Percentiles rank a stretch among this genome's conserved stretches.
Evolutionary conservation across 2,797 vertebrate species (phyloP).

Genomic region (Telmatherina bonti): DNA sequence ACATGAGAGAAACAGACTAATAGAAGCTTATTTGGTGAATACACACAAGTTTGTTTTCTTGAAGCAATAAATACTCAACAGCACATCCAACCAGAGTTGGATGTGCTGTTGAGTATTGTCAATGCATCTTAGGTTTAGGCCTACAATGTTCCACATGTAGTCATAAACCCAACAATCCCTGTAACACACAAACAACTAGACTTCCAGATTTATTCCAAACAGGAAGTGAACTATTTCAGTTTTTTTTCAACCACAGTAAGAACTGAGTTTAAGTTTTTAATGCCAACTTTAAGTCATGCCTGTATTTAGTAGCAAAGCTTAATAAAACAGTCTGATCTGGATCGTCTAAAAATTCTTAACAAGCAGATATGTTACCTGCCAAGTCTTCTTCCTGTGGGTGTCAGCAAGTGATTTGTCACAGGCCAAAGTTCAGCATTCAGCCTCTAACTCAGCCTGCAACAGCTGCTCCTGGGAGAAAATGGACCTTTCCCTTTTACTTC

Average conservation of each 20-base stretch:
- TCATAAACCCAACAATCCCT: conserved; percentile 6
- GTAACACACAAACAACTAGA: background rate
- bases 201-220: background rate
- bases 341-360: background rate
- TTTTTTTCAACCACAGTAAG: background rate
- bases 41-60: too few species aligned
- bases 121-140: too few species aligned
- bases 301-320: background rate
- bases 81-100: background rate
- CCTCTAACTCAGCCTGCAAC: conserved; percentile 26
- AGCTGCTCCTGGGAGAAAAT: conserved; percentile 26
- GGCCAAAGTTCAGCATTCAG: conserved; percentile 50
- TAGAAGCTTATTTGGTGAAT: too few species aligned
- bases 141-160: background rate
- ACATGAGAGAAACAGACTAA: too few species aligned
- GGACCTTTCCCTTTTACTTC: conserved; percentile 4
- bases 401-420: conserved; percentile 16
- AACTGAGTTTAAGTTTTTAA: background rate
- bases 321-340: background rate
- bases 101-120: background rate
- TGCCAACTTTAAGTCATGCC: background rate
- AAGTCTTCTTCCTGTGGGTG: conserved; percentile 29
- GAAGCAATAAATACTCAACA: too few species aligned
- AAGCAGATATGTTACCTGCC: conserved; percentile 55
- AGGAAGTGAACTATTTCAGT: background rate